These are phyloP conservation scores for Enteromius paludinosus DNA, from an alignment of 2,797 vertebrate genomes.

Conservation along the genomic window DNA sequence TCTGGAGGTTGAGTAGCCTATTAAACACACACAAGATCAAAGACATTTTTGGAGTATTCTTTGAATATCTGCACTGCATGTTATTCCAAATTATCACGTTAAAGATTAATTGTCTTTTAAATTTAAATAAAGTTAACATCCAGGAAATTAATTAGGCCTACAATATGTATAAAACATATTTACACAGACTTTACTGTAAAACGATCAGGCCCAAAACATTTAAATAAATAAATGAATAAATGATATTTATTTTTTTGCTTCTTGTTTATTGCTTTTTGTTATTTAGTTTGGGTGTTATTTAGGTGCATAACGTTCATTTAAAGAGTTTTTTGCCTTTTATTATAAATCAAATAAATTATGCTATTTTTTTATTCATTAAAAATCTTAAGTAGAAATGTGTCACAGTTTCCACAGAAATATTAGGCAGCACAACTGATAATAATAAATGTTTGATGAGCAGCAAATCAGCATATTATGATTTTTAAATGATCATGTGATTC, in stretches of 20 bases:
- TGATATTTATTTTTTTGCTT: not conserved
- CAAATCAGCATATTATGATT: not conserved
- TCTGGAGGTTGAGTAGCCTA: not conserved
- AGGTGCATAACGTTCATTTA: not conserved
- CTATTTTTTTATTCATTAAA: not conserved
- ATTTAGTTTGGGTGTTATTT: not conserved
- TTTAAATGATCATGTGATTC: not conserved
- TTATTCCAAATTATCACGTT: not conserved
- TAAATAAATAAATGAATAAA: not conserved
- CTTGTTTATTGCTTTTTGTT: too few relatives aligned
- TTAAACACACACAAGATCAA: not conserved
- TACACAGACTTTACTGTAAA: not conserved
- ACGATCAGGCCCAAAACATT: not conserved
- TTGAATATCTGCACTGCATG: too few relatives aligned
- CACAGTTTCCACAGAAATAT: not conserved
- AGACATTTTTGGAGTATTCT: too few relatives aligned
- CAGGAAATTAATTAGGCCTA: not conserved
- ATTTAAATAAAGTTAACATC: not conserved
- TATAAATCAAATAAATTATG: not conserved
- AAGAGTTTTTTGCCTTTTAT: not conserved
- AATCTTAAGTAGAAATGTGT: not conserved
- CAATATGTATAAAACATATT: not conserved
- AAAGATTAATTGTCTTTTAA: not conserved
- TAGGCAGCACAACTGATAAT: too few relatives aligned
- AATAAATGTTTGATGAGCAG: not conserved